Evolutionary conservation across 2,113 vertebrate genomes (phyloP).

Genomic region (Bostrychus sinensis): DNA sequence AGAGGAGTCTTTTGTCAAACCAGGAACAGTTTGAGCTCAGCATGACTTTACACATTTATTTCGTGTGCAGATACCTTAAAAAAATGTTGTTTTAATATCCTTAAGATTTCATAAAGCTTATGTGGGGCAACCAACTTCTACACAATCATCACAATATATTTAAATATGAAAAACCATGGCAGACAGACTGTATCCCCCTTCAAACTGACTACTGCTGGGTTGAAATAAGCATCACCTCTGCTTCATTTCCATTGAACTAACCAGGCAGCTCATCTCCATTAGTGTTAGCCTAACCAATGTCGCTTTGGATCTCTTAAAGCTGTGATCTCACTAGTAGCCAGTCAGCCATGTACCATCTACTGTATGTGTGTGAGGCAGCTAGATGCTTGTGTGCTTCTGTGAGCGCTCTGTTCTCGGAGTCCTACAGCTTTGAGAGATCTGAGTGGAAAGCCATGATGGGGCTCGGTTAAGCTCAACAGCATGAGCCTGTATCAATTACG

Average conservation of each 20-base stretch:
- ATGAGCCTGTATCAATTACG: conserved; percentile 75
- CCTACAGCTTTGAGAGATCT: conserved; percentile 75
- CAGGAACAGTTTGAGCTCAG: conserved; percentile 57
- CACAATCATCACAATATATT: conserved; percentile 22
- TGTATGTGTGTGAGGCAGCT: conserved; percentile 34
- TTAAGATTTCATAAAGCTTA: conserved; percentile 35
- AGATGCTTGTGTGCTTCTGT: conserved; percentile 59
- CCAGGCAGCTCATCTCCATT: conserved; percentile 77
- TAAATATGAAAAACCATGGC: conserved; percentile 53
- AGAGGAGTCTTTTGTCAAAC: conserved; percentile 52
- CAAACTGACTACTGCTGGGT: conserved; percentile 60
- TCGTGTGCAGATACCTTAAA: conserved; percentile 52
- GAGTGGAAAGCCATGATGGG: conserved; percentile 64
- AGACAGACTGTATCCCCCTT: conserved; percentile 47
- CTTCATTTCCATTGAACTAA: conserved; percentile 74
- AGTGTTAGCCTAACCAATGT: conserved; percentile 71
- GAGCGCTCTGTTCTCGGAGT: conserved; percentile 65
- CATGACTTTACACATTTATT: conserved; percentile 51
- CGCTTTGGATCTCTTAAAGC: conserved; percentile 66
- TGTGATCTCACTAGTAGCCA: conserved; percentile 69
- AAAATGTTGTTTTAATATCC: conserved; percentile 14
- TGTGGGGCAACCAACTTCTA: conserved; percentile 22
- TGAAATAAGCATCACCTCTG: conserved; percentile 70
- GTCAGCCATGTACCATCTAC: conserved; percentile 41
- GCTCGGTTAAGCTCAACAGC: conserved; percentile 71